Evolutionary conservation across 2,113 vertebrate genomes (phyloP).

Genomic region (Carassius carassius): DNA sequence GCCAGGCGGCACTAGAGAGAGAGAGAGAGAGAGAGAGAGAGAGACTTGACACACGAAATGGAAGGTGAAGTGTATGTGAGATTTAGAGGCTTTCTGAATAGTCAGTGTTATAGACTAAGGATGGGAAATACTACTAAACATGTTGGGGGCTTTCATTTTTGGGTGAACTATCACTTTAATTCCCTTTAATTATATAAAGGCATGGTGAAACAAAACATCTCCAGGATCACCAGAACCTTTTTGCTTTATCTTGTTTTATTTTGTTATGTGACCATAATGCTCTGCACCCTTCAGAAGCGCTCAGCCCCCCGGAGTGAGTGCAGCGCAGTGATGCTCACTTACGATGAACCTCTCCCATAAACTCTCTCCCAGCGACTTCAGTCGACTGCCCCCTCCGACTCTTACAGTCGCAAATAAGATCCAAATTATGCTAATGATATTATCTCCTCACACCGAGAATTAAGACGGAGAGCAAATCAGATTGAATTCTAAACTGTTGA

Average conservation of each 20-base stretch:
- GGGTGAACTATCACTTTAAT: too few species aligned
- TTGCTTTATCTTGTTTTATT: too few species aligned
- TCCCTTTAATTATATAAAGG: too few species aligned
- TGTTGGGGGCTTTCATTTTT: too few species aligned
- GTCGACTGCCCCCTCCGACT: neutral
- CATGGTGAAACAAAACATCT: too few species aligned
- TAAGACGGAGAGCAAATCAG: slow-evolving; percentile 61
- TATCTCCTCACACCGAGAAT: slow-evolving; percentile 57
- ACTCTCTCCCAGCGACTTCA: neutral
- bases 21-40: slow-evolving; percentile 28
- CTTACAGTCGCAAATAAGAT: slow-evolving; percentile 53
- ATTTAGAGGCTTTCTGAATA: neutral
- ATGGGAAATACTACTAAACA: too few species aligned
- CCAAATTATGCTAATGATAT: slow-evolving; percentile 64
- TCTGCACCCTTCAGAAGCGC: neutral
- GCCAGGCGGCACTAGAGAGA: neutral
- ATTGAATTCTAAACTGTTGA: slow-evolving; percentile 61
- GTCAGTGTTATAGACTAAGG: too few species aligned
- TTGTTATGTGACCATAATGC: too few species aligned
- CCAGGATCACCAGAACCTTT: too few species aligned
- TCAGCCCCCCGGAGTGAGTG: neutral
- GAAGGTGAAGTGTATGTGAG: too few species aligned
- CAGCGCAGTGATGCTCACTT: neutral
- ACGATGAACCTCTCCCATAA: neutral
- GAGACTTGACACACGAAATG: slow-evolving; percentile 35